Evolutionary conservation across 1,140 invertebrate genomes (phyloP).

Genomic region (Gonatopus flavifemur): DNA sequence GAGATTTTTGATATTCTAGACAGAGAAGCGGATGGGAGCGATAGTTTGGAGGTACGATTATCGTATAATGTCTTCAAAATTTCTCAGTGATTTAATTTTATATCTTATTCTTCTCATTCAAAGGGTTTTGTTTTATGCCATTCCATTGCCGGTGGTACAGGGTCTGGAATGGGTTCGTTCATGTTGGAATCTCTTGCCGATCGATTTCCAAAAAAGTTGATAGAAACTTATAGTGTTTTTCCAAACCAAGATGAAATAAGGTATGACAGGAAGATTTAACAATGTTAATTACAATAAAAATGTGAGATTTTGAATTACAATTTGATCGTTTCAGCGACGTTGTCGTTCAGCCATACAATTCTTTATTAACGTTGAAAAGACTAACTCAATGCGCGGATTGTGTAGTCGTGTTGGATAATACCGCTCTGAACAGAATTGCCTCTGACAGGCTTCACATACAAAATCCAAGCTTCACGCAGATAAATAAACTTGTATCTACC

Average conservation of each 20-base stretch:
- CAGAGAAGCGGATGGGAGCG: conserved; percentile 96
- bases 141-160: conserved; percentile 98
- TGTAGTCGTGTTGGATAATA: conserved; percentile 98
- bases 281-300: conserved; percentile 6
- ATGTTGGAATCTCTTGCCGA: conserved; percentile 91
- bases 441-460: conserved; percentile 92
- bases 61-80: conserved; percentile 1
- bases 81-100: conserved; percentile 2
- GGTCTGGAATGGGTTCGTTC: conserved; percentile 97
- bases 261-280: conserved; percentile 46
- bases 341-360: conserved; percentile 99
- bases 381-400: conserved; percentile 96
- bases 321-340: conserved; percentile 78
- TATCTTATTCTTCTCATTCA: conserved; percentile 26
- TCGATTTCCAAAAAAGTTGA: conserved; percentile 95
- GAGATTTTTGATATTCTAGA: conserved; percentile 99
- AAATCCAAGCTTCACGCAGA: conserved; percentile 95
- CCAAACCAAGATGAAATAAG: conserved; percentile 97
- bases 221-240: conserved; percentile 99
- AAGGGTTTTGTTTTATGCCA: conserved; percentile 98
- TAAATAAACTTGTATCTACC: conserved; percentile 96
- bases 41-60: conserved; percentile 83
- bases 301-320: conserved; percentile 3
- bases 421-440: conserved; percentile 95
- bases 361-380: conserved; percentile 90